Evolutionary conservation across 2,797 vertebrate species (phyloP).

Genomic region (Hirundo rustica): DNA sequence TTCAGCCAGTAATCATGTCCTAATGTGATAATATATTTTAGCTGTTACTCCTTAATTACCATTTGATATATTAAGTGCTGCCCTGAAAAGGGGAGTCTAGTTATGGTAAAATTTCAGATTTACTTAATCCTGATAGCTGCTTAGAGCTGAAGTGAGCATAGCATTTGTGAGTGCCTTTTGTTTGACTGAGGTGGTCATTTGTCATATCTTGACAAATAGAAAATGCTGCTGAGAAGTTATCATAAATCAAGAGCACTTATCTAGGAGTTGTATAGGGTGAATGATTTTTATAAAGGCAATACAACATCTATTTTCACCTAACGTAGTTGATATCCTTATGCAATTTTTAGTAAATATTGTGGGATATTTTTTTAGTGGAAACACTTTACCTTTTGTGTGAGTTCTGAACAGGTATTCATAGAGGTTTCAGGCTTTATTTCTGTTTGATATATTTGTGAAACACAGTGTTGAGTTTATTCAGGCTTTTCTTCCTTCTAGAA

Average conservation of each 20-base stretch:
- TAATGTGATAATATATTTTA: neutral
- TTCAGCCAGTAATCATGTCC: neutral
- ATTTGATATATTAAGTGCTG: neutral
- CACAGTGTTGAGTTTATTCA: neutral
- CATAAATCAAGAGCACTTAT: neutral
- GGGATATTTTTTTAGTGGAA: neutral
- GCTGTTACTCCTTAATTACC: neutral
- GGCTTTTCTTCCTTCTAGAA: neutral
- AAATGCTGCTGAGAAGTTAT: neutral
- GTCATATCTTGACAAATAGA: neutral
- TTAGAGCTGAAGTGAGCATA: neutral
- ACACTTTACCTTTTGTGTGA: neutral
- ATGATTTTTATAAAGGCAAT: neutral
- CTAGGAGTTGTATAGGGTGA: neutral
- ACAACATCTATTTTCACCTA: neutral
- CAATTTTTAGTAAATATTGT: neutral
- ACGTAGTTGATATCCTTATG: neutral
- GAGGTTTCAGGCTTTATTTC: neutral
- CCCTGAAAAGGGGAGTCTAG: neutral
- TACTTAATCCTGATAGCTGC: neutral
- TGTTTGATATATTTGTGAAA: slow-evolving; percentile 12
- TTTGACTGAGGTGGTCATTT: neutral
- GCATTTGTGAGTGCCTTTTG: neutral
- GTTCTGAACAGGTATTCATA: neutral
- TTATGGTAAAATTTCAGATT: neutral